Base-by-base conservation (phyloP, 2,797 vertebrate species). In the Fundulus diaphanus region DNA sequence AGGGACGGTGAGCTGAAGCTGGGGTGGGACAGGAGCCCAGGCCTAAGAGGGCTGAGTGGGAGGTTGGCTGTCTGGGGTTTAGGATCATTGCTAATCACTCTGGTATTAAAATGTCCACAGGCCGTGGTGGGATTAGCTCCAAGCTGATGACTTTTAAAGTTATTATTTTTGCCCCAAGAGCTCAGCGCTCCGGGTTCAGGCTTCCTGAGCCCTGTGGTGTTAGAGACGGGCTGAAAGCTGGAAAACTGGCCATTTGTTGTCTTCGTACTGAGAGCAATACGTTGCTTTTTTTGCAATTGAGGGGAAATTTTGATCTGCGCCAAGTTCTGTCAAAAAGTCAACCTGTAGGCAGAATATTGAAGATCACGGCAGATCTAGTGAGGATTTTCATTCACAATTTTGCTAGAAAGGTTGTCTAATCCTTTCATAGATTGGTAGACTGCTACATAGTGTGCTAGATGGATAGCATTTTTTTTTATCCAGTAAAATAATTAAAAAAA, bases 41-140 rank as follows among this genome's bases (percentile, higher is more conserved):
- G 48, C 73, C 73, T 44, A 78, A 80, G 87, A 51, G 77, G 27
- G 70, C 73, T 33, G 70, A 35, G 74, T 71, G 83, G 73, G 74
- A 51, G 68, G n/a, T 79, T 67, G 57, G 73, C 42, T 52, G 82
- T 73, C 85, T 70, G 80, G 79, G 89, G 84, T 85, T 88, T 81
- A 68, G 79, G 74, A 84, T 92, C 86, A 70, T 79, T 77, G 88
- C 89, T 90, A 91, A 94, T 94, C 92, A 90, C 85, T 12, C 3
- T 15, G 24, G 86, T 85, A 89, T 92, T 93, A 92, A 90, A 82
- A 85, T 90, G 87, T 92, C 93, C 90, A 89, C 87, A 87, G 89
- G 85, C 86, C 52, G 70, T 31, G 79, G 68, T 63, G 82, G 87
- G 92, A 94, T 95, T 92, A 94, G 81, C 82, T 70, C 74, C 82